phyloP scores from a whole-genome alignment of 2,888 invertebrate species.

The Dicranocentrus wangi region DNA sequence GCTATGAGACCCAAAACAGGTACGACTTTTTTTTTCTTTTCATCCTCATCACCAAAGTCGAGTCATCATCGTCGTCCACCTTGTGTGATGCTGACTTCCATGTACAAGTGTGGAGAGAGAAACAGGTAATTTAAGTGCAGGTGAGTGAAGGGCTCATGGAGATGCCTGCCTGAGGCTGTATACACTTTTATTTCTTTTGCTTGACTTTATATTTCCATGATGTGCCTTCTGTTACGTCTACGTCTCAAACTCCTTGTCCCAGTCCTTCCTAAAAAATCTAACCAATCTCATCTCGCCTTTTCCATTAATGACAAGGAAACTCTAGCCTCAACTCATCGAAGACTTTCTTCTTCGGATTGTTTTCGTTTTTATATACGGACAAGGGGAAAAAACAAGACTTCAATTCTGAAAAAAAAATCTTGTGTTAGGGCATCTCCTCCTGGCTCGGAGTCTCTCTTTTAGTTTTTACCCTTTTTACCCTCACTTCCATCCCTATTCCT shows the following conservation, averaged over 20 bases:
- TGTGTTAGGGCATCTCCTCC: no score
- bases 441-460: neutral
- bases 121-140: slow-evolving; percentile 25
- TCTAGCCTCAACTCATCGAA: slow-evolving; percentile 20
- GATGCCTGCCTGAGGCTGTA: neutral
- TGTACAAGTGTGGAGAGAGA: slow-evolving; percentile 1
- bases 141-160: slow-evolving; percentile 24
- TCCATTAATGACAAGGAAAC: slow-evolving; percentile 23
- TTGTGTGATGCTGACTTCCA: neutral
- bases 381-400: neutral
- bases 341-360: slow-evolving; percentile 11
- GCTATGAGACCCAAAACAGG: slow-evolving; percentile 12
- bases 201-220: neutral
- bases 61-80: neutral
- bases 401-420: no score
- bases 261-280: no score
- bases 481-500: slow-evolving; percentile 10
- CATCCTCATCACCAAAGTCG: neutral
- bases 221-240: slow-evolving; percentile 9
- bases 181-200: neutral
- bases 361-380: slow-evolving; percentile 7
- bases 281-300: no score
- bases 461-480: slow-evolving; percentile 43
- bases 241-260: neutral
- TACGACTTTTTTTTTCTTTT: slow-evolving; percentile 10